Conservation (phyloP, 2,888 invertebrate genomes). For the Dasysyrphus albostriatus region DNA sequence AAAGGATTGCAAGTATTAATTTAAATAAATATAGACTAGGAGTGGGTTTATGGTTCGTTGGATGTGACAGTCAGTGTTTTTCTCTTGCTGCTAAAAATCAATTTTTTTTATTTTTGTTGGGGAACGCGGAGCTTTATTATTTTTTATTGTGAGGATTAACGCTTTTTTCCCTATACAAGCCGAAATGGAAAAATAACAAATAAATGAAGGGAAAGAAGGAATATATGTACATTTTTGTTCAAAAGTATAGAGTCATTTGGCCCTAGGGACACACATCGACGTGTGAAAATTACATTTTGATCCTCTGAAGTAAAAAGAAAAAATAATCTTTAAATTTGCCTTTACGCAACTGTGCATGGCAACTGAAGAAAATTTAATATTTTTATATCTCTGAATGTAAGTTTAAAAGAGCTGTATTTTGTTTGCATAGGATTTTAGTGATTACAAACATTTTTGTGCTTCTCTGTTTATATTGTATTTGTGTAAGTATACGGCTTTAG, state of each 20-base stretch:
- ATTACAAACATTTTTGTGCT: too few relatives aligned
- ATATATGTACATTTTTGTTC: neutral
- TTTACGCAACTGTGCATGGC: neutral
- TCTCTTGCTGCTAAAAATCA: neutral
- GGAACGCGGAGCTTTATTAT: neutral
- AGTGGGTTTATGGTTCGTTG: conserved; percentile 40
- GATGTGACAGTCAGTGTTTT: conserved; percentile 26
- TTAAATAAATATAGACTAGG: conserved; percentile 46
- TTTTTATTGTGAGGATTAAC: neutral
- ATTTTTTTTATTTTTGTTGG: conserved; percentile 11
- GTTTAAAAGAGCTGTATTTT: neutral
- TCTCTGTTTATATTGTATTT: too few relatives aligned
- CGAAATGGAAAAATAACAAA: conserved; percentile 3
- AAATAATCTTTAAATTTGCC: conserved; percentile 1
- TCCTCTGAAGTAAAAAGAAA: neutral
- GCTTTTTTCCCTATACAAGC: neutral
- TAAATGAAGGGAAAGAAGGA: neutral
- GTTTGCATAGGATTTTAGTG: too few relatives aligned
- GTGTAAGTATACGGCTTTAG: too few relatives aligned
- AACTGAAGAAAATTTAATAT: neutral
- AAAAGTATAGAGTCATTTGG: neutral
- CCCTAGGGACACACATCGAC: neutral
- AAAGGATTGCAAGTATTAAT: conserved; percentile 48
- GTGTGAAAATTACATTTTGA: conserved; percentile 13
- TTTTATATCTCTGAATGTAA: neutral